Evolutionary conservation across 2,888 invertebrate species (phyloP).

Genomic region (Abscondita cerata): DNA sequence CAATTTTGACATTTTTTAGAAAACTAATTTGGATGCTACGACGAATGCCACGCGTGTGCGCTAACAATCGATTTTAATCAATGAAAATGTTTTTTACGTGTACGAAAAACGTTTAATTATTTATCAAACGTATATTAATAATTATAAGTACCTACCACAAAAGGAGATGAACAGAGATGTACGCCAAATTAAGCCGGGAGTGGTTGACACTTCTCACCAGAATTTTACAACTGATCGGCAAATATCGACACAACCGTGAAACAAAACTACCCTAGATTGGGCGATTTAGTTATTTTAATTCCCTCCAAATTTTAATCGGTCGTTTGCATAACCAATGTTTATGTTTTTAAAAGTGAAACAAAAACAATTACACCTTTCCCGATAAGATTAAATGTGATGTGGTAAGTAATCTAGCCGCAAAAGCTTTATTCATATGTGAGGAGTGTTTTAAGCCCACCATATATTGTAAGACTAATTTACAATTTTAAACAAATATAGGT

Average conservation of each 20-base stretch:
- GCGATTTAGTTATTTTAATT: slow-evolving; percentile 9
- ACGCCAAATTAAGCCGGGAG: slow-evolving; percentile 43
- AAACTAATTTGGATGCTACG: slow-evolving; percentile 10
- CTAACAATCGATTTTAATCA: background rate
- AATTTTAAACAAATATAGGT: too few relatives aligned
- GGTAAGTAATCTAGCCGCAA: too few relatives aligned
- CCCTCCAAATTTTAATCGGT: background rate
- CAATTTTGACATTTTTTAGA: slow-evolving; percentile 23
- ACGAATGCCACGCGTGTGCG: background rate
- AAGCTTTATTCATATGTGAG: too few relatives aligned
- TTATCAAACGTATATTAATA: background rate
- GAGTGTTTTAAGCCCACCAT: too few relatives aligned
- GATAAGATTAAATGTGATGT: too few relatives aligned
- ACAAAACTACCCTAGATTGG: slow-evolving; percentile 12
- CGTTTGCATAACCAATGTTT: too few relatives aligned
- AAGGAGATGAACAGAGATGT: slow-evolving; percentile 15
- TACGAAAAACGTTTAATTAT: background rate
- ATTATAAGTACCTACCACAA: slow-evolving; percentile 20
- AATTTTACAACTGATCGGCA: slow-evolving; percentile 38
- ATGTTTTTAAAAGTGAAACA: too few relatives aligned
- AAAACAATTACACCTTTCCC: too few relatives aligned
- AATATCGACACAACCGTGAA: slow-evolving; percentile 6
- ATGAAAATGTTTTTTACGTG: background rate
- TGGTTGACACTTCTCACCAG: slow-evolving; percentile 45
- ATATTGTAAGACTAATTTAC: too few relatives aligned